Evolutionary conservation across 2,797 vertebrate species (phyloP).

Genomic region (Lepus oiostolus): DNA sequence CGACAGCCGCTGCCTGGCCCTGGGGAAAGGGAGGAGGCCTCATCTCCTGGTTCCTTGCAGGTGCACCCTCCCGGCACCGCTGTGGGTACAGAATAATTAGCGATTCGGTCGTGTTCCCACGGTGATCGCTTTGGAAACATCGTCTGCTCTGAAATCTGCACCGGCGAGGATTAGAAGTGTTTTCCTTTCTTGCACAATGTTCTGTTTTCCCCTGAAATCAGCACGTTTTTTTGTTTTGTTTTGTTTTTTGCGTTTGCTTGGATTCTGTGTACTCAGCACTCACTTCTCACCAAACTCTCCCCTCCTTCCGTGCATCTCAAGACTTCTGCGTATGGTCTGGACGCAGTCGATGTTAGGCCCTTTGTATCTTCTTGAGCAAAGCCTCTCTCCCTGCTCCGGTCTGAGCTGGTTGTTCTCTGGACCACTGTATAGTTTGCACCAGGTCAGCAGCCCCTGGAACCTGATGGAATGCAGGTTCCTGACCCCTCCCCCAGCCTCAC

Average conservation of each 20-base stretch:
- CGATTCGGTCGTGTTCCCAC: not conserved
- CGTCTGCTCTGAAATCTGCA: not conserved
- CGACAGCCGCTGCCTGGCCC: accelerated
- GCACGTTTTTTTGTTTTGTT: not conserved
- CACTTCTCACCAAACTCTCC: not conserved
- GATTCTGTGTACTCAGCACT: not conserved
- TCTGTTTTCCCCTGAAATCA: conserved; percentile 19
- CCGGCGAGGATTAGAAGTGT: not conserved
- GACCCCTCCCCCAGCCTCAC: too few relatives aligned
- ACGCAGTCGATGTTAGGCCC: not conserved
- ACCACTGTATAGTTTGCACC: not conserved
- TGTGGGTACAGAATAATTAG: not conserved
- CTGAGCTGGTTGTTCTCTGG: not conserved
- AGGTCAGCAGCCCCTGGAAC: not conserved
- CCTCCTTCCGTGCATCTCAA: not conserved
- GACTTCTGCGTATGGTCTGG: not conserved
- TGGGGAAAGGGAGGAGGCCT: not conserved
- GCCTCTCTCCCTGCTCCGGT: not conserved
- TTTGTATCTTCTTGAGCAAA: not conserved
- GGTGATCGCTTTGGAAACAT: not conserved
- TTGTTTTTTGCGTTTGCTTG: not conserved
- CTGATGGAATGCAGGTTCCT: not conserved
- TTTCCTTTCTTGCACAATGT: not conserved
- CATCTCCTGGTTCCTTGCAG: too few relatives aligned
- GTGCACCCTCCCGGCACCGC: accelerated